Conservation (phyloP, 1,140 invertebrate species). For the Cotesia vestalis region DNA sequence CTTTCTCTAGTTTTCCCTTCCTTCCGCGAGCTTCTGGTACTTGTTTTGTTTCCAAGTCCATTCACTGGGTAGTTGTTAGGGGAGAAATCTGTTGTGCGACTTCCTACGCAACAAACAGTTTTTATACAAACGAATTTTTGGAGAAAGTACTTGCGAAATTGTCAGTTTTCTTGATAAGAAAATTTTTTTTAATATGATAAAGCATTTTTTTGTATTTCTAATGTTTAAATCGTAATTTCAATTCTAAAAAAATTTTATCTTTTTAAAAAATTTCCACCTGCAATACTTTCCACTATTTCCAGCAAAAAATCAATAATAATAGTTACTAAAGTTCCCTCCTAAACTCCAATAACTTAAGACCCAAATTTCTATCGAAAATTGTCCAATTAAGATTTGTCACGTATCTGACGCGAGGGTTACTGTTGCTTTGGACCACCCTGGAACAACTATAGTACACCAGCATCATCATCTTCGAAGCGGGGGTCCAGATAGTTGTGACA, state of each 20-base stretch:
- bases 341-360: too few species aligned
- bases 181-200: too few species aligned
- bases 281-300: too few species aligned
- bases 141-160: too few species aligned
- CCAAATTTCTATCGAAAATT: conserved; percentile 28
- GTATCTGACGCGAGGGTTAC: conserved; percentile 24
- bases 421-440: neutral
- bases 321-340: too few species aligned
- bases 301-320: too few species aligned
- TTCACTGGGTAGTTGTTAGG: neutral
- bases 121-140: neutral
- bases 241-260: too few species aligned
- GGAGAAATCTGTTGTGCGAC: neutral
- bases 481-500: conserved; percentile 20
- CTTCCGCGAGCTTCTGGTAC: neutral
- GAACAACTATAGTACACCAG: neutral
- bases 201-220: too few species aligned
- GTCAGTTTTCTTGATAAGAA: too few species aligned
- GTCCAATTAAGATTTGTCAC: conserved; percentile 47
- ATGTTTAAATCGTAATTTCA: too few species aligned
- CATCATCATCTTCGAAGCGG: conserved; percentile 1
- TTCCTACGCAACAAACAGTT: neutral
- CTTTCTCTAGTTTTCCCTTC: neutral
- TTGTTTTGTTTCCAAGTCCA: conserved; percentile 4
- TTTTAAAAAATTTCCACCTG: too few species aligned